Conservation (phyloP, 2,797 vertebrate genomes). For the Lycodopsis pacificus region DNA sequence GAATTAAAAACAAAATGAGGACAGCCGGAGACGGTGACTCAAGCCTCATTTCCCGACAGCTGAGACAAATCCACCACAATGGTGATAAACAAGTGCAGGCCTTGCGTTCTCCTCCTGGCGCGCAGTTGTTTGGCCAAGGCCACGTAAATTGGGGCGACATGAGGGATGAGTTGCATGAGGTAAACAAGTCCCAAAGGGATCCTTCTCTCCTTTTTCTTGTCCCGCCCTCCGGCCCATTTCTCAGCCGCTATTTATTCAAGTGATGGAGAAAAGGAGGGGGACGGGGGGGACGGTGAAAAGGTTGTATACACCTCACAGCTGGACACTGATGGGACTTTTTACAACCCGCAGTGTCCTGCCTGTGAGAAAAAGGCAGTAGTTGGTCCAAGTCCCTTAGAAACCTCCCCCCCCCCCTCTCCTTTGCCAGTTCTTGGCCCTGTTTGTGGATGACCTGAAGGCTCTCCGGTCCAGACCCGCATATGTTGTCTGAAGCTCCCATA, state of each 20-base stretch:
- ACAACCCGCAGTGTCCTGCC: slow-evolving; percentile 65
- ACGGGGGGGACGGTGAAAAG: slow-evolving; percentile 57
- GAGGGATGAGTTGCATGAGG: slow-evolving; percentile 72
- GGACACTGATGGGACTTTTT: slow-evolving; percentile 80
- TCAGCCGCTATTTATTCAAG: slow-evolving; percentile 79
- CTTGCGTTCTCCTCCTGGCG: slow-evolving; percentile 20
- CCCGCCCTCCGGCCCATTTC: slow-evolving; percentile 65
- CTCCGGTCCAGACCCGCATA: slow-evolving; percentile 49
- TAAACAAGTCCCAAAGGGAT: slow-evolving; percentile 72
- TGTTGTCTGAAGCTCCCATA: slow-evolving; percentile 50
- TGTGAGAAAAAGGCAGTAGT: slow-evolving; percentile 74
- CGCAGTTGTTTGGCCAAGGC: slow-evolving; percentile 59
- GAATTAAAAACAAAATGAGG: slow-evolving; percentile 12
- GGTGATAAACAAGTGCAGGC: slow-evolving; percentile 44
- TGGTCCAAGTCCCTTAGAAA: slow-evolving; percentile 57
- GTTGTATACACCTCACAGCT: slow-evolving; percentile 82
- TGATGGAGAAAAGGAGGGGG: slow-evolving; percentile 69
- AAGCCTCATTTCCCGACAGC: slow-evolving; percentile 40
- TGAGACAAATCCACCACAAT: slow-evolving; percentile 29
- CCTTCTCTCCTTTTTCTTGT: slow-evolving; percentile 50
- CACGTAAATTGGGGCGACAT: slow-evolving; percentile 64
- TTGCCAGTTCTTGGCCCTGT: slow-evolving; percentile 36
- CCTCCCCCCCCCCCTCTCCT: slow-evolving; percentile 25
- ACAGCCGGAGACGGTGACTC: slow-evolving; percentile 15
- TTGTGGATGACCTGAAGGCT: slow-evolving; percentile 61